These are phyloP conservation scores for Diceros bicornis DNA, from an alignment of 2,797 vertebrate species.

Conservation along the genomic window DNA sequence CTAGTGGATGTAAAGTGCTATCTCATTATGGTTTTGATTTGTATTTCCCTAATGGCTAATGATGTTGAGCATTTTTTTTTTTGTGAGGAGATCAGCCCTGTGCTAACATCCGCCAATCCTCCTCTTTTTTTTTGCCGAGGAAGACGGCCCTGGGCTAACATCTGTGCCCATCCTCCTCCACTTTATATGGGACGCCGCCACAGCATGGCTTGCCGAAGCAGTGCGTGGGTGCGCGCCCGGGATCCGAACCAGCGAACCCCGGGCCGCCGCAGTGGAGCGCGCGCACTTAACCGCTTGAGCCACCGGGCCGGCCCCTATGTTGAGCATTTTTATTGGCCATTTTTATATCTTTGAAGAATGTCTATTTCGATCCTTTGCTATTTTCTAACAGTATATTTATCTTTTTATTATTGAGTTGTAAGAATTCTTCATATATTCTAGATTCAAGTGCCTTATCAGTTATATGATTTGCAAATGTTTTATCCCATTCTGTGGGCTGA, in stretches of 20 bases:
- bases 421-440: slow-evolving; percentile 11
- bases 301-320: too few relatives aligned
- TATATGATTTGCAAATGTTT: slow-evolving; percentile 55
- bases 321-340: neutral
- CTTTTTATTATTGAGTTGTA: slow-evolving; percentile 1
- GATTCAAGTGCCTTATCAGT: slow-evolving; percentile 20
- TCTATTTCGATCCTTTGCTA: neutral
- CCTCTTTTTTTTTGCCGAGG: too few relatives aligned
- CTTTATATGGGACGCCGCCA: too few relatives aligned
- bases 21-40: slow-evolving; percentile 34
- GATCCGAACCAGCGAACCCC: too few relatives aligned
- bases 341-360: slow-evolving; percentile 19
- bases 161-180: too few relatives aligned
- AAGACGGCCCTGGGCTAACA: too few relatives aligned
- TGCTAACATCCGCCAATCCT: too few relatives aligned
- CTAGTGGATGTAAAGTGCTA: neutral
- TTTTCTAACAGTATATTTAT: slow-evolving; percentile 21
- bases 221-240: too few relatives aligned
- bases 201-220: too few relatives aligned
- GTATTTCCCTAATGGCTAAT: neutral
- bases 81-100: too few relatives aligned
- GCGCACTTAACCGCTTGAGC: too few relatives aligned
- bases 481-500: neutral
- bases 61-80: neutral
- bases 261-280: too few relatives aligned